Percentiles rank a stretch among this genome's conserved stretches.
These are phyloP conservation scores for Stenodema calcarata DNA, from an alignment of 2,888 invertebrate species.

Conservation along the genomic window DNA sequence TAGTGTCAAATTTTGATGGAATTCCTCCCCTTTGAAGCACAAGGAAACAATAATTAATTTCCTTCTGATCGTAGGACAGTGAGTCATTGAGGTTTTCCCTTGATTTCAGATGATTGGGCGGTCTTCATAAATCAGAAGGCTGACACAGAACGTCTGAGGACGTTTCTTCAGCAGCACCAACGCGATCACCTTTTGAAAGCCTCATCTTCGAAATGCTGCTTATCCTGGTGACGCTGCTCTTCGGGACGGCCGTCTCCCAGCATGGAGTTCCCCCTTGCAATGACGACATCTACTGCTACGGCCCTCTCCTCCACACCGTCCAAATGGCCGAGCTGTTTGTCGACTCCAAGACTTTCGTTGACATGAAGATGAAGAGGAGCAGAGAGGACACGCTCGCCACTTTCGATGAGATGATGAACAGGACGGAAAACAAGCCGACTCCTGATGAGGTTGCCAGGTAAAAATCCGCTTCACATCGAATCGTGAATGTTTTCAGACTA, in stretches of 20 bases:
- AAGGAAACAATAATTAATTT: too few relatives aligned
- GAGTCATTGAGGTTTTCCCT: background rate
- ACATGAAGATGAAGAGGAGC: conserved; percentile 77
- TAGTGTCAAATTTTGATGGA: too few relatives aligned
- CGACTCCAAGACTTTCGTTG: conserved; percentile 91
- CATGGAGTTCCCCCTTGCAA: conserved; percentile 59
- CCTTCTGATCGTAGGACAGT: too few relatives aligned
- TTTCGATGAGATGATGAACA: conserved; percentile 71
- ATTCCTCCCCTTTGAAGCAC: too few relatives aligned
- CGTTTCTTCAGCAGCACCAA: background rate
- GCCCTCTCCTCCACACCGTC: conserved; percentile 78
- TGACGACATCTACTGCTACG: conserved; percentile 84
- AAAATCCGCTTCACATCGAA: background rate
- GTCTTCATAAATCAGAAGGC: background rate
- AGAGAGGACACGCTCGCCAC: conserved; percentile 59
- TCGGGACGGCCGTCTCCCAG: background rate
- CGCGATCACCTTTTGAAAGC: background rate
- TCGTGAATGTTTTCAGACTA: too few relatives aligned
- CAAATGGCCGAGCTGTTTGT: conserved; percentile 80
- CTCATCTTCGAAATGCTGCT: background rate
- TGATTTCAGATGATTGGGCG: background rate
- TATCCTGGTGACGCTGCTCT: background rate
- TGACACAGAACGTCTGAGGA: background rate
- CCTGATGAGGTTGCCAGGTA: conserved; percentile 59
- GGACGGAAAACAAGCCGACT: conserved; percentile 65